These are phyloP conservation scores for Thinocorus orbignyianus DNA, from an alignment of 2,113 vertebrate genomes.

Conservation along the genomic window DNA sequence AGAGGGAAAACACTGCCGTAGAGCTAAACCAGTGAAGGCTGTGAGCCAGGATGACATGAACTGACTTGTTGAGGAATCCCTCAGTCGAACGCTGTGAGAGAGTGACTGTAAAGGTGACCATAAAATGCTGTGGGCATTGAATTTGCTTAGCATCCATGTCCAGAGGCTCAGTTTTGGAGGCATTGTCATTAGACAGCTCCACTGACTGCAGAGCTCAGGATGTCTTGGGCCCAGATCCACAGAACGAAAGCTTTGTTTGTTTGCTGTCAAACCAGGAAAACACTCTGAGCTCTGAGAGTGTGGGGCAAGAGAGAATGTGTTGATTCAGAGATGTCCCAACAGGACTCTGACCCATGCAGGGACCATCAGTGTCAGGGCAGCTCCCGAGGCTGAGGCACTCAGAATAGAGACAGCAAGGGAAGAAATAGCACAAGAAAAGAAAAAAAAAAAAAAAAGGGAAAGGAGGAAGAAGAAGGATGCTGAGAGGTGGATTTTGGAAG, in stretches of 20 bases:
- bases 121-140: not conserved
- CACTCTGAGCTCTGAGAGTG: accelerated
- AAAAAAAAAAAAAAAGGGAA: not conserved
- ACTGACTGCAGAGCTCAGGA: not conserved
- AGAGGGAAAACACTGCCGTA: not conserved
- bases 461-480: not conserved
- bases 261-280: not conserved
- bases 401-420: not conserved
- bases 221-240: not conserved
- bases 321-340: not conserved
- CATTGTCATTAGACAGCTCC: not conserved
- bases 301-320: accelerated
- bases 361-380: accelerated
- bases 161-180: not conserved
- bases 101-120: not conserved
- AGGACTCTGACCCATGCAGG: accelerated
- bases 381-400: accelerated
- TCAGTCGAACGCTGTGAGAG: not conserved
- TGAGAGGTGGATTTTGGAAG: not conserved
- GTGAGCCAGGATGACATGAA: not conserved
- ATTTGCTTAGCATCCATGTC: not conserved
- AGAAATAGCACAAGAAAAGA: not conserved
- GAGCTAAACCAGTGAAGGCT: not conserved
- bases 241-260: not conserved
- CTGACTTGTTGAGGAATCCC: not conserved